Evolutionary conservation across 2,797 vertebrate species (phyloP), one percentile per base, ranked within the genome.

Genomic region (Brachyalestes nurse): DNA sequence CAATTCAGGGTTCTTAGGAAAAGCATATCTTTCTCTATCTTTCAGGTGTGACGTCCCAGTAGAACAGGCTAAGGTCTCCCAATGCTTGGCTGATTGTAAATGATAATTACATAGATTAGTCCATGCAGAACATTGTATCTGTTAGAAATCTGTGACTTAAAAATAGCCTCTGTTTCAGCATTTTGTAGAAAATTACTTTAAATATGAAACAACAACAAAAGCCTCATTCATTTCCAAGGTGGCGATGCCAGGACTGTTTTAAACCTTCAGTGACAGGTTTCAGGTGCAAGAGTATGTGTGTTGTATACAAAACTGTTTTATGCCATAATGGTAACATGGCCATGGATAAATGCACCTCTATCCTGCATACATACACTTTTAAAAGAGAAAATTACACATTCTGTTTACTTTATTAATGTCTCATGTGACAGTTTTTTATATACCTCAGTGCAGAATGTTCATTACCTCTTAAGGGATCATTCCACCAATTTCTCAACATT

Each of bases 51-150:
- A 0, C 19, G 10, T 73, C 34, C 28, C 53, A 40, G 28, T 40
- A 58, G 34, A 58, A 58, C 12, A 21, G n/a, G 40, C 38, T 21
- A 73, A 21, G 17, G 51, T 6, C 9, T 57, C 51, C 51, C 5
- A 38, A 13, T 58, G 51, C 71, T 73, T 73, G 51, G 69, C 23
- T 28, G 34, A 45, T 69, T 49, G 13, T 73, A 34, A 72, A 28
- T 72, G 51, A 38, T 57, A 73, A 73, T 73, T 38, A 57, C 58
- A 73, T 58, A 40, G 71, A 73, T 57, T 58, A 40, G 21, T 73
- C 51, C 53, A 58, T 58, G 71, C 53, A 73, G 71, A 51, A 58
- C 58, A 42, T n/a, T 58, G 51, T 28, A 19, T 57, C 51, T 12
- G 49, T 72, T 25, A 58, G 57, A 42, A 57, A 73, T 40, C 34